These are phyloP conservation scores for Electrophaes corylata DNA, from an alignment of 2,888 invertebrate species.

Conservation along the genomic window DNA sequence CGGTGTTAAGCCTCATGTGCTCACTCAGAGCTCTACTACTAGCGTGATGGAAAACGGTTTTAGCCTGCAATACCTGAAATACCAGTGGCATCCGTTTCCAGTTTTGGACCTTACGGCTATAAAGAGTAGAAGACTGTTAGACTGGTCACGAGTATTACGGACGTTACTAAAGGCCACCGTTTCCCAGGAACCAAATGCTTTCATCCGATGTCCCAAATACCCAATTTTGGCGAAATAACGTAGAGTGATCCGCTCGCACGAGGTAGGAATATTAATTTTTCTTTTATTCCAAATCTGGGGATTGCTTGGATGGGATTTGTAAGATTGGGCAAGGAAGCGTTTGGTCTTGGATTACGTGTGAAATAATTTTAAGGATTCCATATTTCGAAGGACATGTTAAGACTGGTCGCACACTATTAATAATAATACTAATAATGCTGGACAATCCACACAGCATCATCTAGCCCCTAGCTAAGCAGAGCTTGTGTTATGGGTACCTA, in stretches of 20 bases:
- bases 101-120: not conserved
- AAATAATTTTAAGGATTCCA: constrained; percentile 2
- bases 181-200: constrained; percentile 3
- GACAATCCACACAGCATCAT: no score
- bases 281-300: constrained; percentile 41
- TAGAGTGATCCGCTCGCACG: constrained; percentile 64
- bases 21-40: no score
- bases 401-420: no score
- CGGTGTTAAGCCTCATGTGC: no score
- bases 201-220: constrained; percentile 58
- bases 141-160: not conserved
- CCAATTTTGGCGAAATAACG: constrained; percentile 68
- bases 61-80: no score
- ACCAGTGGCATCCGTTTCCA: not conserved
- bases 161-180: not conserved
- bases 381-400: not conserved
- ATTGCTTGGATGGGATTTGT: constrained; percentile 24
- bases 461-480: no score
- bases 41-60: no score
- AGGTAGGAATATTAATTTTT: constrained; percentile 60
- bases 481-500: no score
- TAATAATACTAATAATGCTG: no score
- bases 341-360: constrained; percentile 10
- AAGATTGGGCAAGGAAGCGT: constrained; percentile 23
- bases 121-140: not conserved